A percentile compares a stretch with the other conserved stretches of the same genome.
phyloP scores from a whole-genome alignment of 2,797 vertebrate species.

The Philypnodon macrostomus region DNA sequence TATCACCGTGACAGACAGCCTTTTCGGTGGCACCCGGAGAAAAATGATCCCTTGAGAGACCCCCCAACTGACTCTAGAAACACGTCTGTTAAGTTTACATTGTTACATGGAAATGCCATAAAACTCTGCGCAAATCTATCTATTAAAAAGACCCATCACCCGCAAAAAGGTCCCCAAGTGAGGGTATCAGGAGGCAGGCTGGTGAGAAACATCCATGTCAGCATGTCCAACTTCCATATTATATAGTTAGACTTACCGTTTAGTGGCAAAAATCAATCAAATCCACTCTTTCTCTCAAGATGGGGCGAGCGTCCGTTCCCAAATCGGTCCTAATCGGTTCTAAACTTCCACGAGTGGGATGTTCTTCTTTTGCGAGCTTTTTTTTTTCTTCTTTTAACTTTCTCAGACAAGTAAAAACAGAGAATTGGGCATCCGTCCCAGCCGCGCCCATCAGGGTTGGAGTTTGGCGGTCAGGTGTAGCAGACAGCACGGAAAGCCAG shows the following conservation, averaged over 20 bases:
- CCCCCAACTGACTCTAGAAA: slow-evolving; percentile 3
- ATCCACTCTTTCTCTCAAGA: slow-evolving; percentile 25
- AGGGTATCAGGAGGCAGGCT: slow-evolving; percentile 33
- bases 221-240: neutral
- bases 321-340: neutral
- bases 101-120: slow-evolving; percentile 4
- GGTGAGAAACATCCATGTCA: slow-evolving; percentile 10
- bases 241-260: slow-evolving; percentile 57
- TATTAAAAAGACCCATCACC: slow-evolving; percentile 44
- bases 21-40: slow-evolving; percentile 31
- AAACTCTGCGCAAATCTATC: slow-evolving; percentile 19
- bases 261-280: slow-evolving; percentile 24
- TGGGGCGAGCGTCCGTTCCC: slow-evolving; percentile 24
- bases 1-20: slow-evolving; percentile 39
- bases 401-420: slow-evolving; percentile 73
- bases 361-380: slow-evolving; percentile 30
- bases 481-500: slow-evolving; percentile 30
- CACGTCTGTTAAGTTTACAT: neutral
- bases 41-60: slow-evolving; percentile 27
- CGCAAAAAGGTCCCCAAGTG: slow-evolving; percentile 29
- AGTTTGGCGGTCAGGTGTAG: slow-evolving; percentile 67
- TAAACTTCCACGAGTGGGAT: slow-evolving; percentile 41
- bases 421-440: slow-evolving; percentile 61
- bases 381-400: slow-evolving; percentile 55
- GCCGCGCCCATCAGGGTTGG: slow-evolving; percentile 71